These are phyloP conservation scores for Diadophis punctatus DNA, from an alignment of 2,113 vertebrate genomes.

Conservation along the genomic window DNA sequence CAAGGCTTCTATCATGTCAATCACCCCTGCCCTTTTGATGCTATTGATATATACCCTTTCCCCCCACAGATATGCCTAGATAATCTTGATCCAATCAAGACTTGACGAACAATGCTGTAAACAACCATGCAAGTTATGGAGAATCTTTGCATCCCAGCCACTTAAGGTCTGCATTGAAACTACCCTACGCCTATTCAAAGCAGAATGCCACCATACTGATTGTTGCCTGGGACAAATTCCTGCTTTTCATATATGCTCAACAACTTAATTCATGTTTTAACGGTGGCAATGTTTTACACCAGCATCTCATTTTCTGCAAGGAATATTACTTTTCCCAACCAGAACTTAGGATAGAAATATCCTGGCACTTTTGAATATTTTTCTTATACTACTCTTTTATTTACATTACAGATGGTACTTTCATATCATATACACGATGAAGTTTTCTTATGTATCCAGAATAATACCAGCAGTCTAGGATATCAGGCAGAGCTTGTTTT, in stretches of 20 bases:
- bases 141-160: background rate
- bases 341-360: background rate
- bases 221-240: background rate
- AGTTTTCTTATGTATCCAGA: background rate
- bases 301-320: background rate
- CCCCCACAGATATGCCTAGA: background rate
- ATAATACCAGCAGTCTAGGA: background rate
- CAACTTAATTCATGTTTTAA: background rate
- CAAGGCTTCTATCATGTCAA: background rate
- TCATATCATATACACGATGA: background rate
- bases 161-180: background rate
- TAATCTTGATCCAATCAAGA: background rate
- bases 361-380: background rate
- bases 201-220: background rate
- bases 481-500: background rate
- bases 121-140: background rate
- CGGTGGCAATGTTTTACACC: background rate
- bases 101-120: background rate
- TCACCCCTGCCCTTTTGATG: background rate
- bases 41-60: background rate
- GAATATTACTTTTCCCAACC: background rate
- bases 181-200: background rate
- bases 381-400: background rate
- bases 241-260: background rate
- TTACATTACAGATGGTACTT: background rate